Base-by-base conservation (phyloP, 2,888 invertebrate species). In the Chouioia cunea region DNA sequence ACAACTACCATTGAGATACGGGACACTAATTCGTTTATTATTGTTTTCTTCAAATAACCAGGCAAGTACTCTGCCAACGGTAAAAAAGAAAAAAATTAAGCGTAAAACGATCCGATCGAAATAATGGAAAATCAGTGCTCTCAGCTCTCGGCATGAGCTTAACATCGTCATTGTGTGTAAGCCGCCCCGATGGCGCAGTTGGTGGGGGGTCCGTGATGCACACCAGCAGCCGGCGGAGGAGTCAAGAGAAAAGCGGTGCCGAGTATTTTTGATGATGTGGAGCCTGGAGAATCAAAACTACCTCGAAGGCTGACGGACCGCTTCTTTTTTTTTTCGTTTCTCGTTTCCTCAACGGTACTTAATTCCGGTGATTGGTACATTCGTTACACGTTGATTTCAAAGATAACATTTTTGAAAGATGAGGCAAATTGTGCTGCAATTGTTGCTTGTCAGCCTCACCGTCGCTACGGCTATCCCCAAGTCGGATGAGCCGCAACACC, bases 381-480 rank as follows among this genome's bases (percentile, higher is more conserved):
- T 36, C 4, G 6, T 36, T 36, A 36, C 36, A 10, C 36, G 36
- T 36, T 36, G 6, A 10, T 36, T 36, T 36, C 10, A 2, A 6
- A 36, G 12, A 6, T 6, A 36, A 8, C 6, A 6, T 1, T 8
- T 36, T 36, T 36, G 36, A 12, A 36, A 14, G 46, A 71, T 66
- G 70, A 65, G n/a, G 36, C 43, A 15, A 8, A 54, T 71, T 6
- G 27, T 67, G 46, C 18, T 65, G 12, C 62, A 66, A 20, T n/a
- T 67, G 58, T 18, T 73, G 18, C 12, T 70, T 2, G 63, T 20
- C 14, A 22, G 69, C 6, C 70, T 79, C 58, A 79, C 78, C 50
- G 75, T 82, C 62, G 86, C 86, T 27, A 82, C 85, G 58, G 91
- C 90, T 14, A 91, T 94, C 58, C 94, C 94, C 0, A 93, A 92